Base-by-base conservation (phyloP, 2,113 vertebrate genomes). In the Hemibagrus wyckioides region DNA sequence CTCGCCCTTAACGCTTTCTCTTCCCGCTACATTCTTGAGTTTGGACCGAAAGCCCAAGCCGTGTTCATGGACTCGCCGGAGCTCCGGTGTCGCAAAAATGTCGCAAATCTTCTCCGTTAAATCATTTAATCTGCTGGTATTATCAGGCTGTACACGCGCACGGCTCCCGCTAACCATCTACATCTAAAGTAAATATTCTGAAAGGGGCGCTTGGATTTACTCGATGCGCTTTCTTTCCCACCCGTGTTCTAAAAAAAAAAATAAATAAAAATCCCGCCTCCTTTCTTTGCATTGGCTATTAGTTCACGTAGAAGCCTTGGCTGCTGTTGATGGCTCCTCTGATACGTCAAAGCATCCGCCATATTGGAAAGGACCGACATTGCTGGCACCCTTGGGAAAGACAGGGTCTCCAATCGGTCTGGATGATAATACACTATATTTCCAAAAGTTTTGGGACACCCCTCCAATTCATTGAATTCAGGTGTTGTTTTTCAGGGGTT, bases 11-110 rank as follows among this genome's bases (percentile, higher is more conserved):
- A 10, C 57, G 30, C 21, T 13, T 9, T 59, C 69, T 63, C 30
- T 50, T 52, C 82, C 69, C 48, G 67, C 86, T 83, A 87, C 86
- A 87, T 83, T 63, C 52, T 83, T 50, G 13, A 73, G 56, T 75
- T 82, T 41, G n/a, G 52, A 25, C 11, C n/a, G 57, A 41, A 41
- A 59, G 52, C 30, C 9, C 50, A 57, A 56, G 54, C 54, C 33
- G 77, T 50, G n/a, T 80, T 80, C 50, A 19, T 54, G 25, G 8
- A 80, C 30, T 17, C 14, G 54, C 54, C 33, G 79, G 33, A 81
- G 30, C 21, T 15, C 54, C 11, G 33, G 33, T 81, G 79, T 59
- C 79, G 79, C n/a, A 81, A 81, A n/a, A 81, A 21, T 13, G 50
- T 75, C 67, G 52, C 23, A 75, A 76, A 59, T 44, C 36, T 23